Base-by-base conservation (phyloP, 2,888 invertebrate genomes). In the Leucophora obtusa region DNA sequence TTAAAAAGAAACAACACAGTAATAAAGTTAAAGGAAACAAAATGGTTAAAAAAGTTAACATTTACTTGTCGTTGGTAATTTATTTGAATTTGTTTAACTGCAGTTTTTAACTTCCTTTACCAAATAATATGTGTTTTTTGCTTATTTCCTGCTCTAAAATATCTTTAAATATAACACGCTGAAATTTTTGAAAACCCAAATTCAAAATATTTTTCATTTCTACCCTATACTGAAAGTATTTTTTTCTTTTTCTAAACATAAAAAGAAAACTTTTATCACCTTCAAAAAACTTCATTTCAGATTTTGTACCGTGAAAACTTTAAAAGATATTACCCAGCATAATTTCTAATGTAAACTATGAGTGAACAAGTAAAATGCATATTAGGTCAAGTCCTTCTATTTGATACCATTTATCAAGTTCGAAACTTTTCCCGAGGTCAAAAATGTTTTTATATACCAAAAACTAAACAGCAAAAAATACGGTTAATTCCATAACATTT, bases 211-310 rank as follows among this genome's bases (percentile, higher is more conserved):
- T 8, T 15, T 60, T 53, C 17, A 60, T 60, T 51, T 15, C 11
- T 24, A 8, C 38, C n/a, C 18, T 24, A 24, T 56, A 43, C 33
- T 51, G 10, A 11, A 8, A 9, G 10, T 38, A 8, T 54, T 15
- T 35, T 18, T 38, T 38, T n/a, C n/a, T 65, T 14, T 51, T 53
- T 28, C n/a, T 38, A n/a, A 38, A 51, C 58, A 28, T 2, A 21
- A 21, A 17, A 65, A 24, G n/a, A 9, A 47, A 47, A 47, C 43
- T 71, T 71, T 54, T 71, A 71, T 71, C 62, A 59, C 62, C 71
- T 71, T 71, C 14, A 62, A 62, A 68, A 53, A 62, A 53, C 43
- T 54, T 62, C 47, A 38, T 71, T 33, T 53, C 24, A 28, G 4
- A n/a, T 5, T n/a, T 28, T 43, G 9, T 14, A 24, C 7, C n/a